A percentile compares a stretch with the other conserved stretches of the same genome.
phyloP scores from a whole-genome alignment of 2,113 vertebrate species.

The Corythoichthys haematopterus region DNA sequence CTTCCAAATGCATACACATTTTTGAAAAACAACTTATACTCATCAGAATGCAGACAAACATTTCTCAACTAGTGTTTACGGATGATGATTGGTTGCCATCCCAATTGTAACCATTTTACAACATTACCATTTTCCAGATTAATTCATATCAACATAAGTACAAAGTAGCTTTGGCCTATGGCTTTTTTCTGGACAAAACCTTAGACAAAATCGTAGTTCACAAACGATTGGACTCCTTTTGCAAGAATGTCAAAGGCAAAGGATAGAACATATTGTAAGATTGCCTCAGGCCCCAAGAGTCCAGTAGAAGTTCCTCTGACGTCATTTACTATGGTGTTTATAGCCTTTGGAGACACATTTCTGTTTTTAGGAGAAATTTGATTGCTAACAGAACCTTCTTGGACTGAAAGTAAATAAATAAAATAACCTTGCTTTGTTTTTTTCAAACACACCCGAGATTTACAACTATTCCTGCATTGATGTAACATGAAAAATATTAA shows the following conservation, averaged over 20 bases:
- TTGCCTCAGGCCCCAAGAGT: neutral
- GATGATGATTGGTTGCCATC: no score
- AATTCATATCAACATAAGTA: no score
- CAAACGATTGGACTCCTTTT: no score
- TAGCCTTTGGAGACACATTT: neutral
- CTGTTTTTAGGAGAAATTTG: neutral
- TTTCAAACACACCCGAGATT: neutral
- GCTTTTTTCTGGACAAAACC: no score
- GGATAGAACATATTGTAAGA: neutral
- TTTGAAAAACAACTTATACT: no score
- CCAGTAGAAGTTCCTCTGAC: neutral
- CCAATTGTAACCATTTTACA: no score
- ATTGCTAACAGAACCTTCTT: neutral
- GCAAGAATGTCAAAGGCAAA: neutral
- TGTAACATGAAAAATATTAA: neutral
- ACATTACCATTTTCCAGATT: no score
- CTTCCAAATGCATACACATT: no score
- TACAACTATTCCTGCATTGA: neutral
- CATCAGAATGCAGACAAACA: no score
- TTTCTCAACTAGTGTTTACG: no score
- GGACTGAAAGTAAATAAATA: neutral
- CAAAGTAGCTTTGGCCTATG: no score
- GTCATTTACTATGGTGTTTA: neutral
- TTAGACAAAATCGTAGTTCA: no score
- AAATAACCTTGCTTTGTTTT: neutral